Conservation (phyloP, 2,888 invertebrate genomes). For the Microplitis deprimator region DNA sequence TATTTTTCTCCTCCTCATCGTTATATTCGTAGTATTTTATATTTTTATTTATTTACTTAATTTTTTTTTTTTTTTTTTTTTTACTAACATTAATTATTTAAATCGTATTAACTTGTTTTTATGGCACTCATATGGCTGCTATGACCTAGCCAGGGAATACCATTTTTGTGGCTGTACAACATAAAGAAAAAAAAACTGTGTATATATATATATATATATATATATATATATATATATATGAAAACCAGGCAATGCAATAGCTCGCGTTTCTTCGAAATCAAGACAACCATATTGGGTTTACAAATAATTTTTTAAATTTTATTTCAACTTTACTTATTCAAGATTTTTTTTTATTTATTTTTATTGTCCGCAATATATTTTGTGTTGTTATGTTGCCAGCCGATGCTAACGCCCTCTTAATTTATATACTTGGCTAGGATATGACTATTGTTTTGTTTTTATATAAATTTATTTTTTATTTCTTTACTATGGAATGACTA, state of each 20-base stretch:
- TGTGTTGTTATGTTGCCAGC: background rate
- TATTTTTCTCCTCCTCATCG: conserved; percentile 56
- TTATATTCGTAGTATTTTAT: conserved; percentile 55
- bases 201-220: conserved; percentile 10
- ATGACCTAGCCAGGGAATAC: conserved; percentile 49
- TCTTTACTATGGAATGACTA: conserved; percentile 66
- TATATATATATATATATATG: no score
- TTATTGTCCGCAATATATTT: background rate
- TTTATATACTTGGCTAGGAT: conserved; percentile 53
- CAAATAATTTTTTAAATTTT: background rate
- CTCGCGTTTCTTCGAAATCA: conserved; percentile 22
- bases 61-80: conserved; percentile 40
- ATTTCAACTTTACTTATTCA: background rate
- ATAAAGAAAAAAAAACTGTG: conserved; percentile 25
- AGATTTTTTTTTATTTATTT: background rate
- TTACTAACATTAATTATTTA: conserved; percentile 52
- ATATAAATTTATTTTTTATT: conserved; percentile 54
- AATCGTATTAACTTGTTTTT: conserved; percentile 56
- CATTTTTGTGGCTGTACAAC: conserved; percentile 37
- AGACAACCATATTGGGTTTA: conserved; percentile 25
- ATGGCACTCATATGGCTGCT: conserved; percentile 71
- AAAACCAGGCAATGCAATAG: background rate
- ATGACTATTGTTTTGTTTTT: conserved; percentile 56
- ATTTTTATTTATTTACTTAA: conserved; percentile 44
- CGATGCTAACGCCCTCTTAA: background rate